Evolutionary conservation across 2,797 vertebrate genomes (phyloP).

Genomic region (Amazona finschi): DNA sequence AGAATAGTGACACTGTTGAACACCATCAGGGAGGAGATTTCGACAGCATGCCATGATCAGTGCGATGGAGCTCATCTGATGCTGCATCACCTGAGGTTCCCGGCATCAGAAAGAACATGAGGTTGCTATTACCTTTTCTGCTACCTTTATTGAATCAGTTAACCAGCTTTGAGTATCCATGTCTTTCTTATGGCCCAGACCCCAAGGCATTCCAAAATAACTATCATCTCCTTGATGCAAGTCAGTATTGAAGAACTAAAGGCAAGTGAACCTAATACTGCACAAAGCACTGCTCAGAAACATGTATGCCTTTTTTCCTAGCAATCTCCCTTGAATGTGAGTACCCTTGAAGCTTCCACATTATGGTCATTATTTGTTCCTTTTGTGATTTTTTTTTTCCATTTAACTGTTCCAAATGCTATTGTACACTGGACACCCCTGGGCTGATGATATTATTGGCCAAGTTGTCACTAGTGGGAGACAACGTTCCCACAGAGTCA

Average conservation of each 20-base stretch:
- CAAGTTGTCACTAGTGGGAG: not conserved
- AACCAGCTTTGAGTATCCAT: not conserved
- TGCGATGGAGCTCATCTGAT: not conserved
- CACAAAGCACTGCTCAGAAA: not conserved
- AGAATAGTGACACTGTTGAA: not conserved
- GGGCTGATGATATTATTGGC: not conserved
- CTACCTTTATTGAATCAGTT: not conserved
- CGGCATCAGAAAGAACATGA: not conserved
- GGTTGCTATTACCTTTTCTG: not conserved
- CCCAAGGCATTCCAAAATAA: not conserved
- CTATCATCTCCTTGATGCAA: not conserved
- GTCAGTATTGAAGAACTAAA: not conserved
- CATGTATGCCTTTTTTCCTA: rapidly evolving
- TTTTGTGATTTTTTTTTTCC: not conserved
- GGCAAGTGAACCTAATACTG: not conserved
- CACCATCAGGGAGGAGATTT: not conserved
- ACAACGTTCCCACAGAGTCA: not conserved
- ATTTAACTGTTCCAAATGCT: not conserved
- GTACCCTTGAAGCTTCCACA: not conserved
- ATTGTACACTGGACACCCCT: not conserved
- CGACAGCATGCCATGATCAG: rapidly evolving
- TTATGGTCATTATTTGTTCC: not conserved
- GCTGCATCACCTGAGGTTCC: not conserved
- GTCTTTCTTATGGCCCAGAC: not conserved
- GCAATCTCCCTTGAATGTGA: not conserved